Conservation (phyloP, 1,140 invertebrate species). For the Diabrotica undecimpunctata region DNA sequence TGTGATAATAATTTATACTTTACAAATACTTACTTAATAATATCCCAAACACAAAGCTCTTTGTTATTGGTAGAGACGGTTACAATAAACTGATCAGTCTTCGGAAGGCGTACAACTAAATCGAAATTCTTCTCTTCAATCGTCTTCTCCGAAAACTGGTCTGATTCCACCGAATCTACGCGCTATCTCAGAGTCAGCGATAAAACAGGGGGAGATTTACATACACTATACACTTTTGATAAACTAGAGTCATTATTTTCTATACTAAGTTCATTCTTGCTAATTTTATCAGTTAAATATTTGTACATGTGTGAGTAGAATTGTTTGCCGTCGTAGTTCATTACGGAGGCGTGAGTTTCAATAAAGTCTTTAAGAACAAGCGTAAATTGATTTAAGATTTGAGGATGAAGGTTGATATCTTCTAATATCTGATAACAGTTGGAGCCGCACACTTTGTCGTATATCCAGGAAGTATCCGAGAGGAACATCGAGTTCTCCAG, state of each 20-base stretch:
- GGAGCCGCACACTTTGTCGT: slow-evolving; percentile 68
- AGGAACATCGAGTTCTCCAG: slow-evolving; percentile 49
- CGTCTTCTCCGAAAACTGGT: not conserved
- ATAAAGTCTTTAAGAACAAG: slow-evolving; percentile 61
- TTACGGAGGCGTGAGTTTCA: slow-evolving; percentile 59
- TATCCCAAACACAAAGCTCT: slow-evolving; percentile 78
- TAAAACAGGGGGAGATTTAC: slow-evolving; percentile 52
- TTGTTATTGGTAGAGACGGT: slow-evolving; percentile 68
- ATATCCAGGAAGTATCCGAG: slow-evolving; percentile 68
- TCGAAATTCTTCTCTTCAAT: slow-evolving; percentile 44
- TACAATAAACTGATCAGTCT: slow-evolving; percentile 62
- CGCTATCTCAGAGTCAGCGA: slow-evolving; percentile 53
- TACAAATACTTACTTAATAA: slow-evolving; percentile 54
- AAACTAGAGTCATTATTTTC: slow-evolving; percentile 34
- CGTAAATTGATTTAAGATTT: slow-evolving; percentile 55
- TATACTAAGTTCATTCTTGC: slow-evolving; percentile 35
- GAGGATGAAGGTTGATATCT: slow-evolving; percentile 57
- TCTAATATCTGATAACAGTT: slow-evolving; percentile 63
- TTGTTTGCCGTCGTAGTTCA: slow-evolving; percentile 72
- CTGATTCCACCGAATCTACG: slow-evolving; percentile 20
- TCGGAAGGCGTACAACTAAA: slow-evolving; percentile 56
- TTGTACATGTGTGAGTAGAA: slow-evolving; percentile 66
- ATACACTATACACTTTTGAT: slow-evolving; percentile 47
- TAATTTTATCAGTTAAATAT: slow-evolving; percentile 52
- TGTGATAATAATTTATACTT: not conserved